Base-by-base conservation (phyloP, 2,113 vertebrate genomes). In the Centropristis striata region DNA sequence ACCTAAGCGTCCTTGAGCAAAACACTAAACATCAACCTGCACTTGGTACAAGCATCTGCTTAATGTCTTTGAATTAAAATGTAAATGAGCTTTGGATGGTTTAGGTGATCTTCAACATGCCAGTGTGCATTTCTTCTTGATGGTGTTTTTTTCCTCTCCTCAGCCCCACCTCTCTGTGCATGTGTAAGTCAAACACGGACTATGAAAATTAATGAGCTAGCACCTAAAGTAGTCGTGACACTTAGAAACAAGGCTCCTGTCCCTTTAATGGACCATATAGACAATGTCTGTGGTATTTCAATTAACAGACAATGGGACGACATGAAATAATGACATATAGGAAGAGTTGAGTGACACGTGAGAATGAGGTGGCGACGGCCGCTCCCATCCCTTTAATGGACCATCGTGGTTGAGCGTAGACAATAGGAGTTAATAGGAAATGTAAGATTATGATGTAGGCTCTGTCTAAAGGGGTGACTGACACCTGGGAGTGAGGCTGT, bases 51-150 rank as follows among this genome's bases (percentile, higher is more conserved):
- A 90, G 86, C 92, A 92, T 90, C 92, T 91, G 92, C 89, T 90
- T 91, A 91, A 93, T 91, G 92, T 83, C 90, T 85, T 90, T 87
- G 84, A 90, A 92, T 93, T 93, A 92, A 92, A 88, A 93, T 93
- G 91, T 85, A 93, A 92, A 93, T 91, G 84, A 91, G 91, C 11
- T 87, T 88, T 71, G 36, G 75, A 85, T 78, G 82, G 84, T 89
- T 87, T 66, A 77, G 76, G 65, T 79, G 78, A 90, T 86, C 87
- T 86, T 80, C 46, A 51, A 68, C 71, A 46, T 67, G 79, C 63
- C 66, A 51, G 64, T n/a, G 65, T 81, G 81, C 86, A 65, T 85
- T 77, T 81, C 68, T 69, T 83, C 76, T 68, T 51, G 57, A 64
- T 61, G 64, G 58, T 61, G 37, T 71, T 69, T 72, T 72, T 68